Percentiles rank a stretch among this genome's conserved stretches.
phyloP scores from a whole-genome alignment of 2,888 invertebrate genomes.

The Monochamus alternatus region DNA sequence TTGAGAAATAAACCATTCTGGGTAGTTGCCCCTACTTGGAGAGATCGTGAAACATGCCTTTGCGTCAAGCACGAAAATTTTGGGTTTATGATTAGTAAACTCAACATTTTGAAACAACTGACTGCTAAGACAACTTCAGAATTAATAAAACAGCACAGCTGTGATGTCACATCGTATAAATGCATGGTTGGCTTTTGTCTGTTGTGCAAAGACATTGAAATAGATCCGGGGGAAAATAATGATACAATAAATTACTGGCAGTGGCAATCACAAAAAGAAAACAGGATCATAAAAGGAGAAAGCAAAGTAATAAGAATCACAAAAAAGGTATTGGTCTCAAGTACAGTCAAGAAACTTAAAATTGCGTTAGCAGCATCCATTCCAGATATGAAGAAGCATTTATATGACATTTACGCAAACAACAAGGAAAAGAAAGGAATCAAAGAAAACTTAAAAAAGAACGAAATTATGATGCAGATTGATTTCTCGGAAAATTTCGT shows the following conservation, averaged over 20 bases:
- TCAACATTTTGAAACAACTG: background rate
- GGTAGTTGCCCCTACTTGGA: conserved; percentile 50
- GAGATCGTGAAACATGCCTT: conserved; percentile 52
- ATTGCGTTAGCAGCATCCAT: conserved; percentile 10
- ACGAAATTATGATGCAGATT: no score
- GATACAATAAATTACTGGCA: no score
- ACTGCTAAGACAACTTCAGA: background rate
- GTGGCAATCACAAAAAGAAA: no score
- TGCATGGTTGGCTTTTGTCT: conserved; percentile 20
- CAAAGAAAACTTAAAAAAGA: conserved; percentile 24
- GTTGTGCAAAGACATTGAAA: no score
- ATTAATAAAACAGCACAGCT: conserved; percentile 9
- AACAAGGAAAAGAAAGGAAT: conserved; percentile 23
- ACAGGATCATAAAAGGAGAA: no score
- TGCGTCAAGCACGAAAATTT: conserved; percentile 47
- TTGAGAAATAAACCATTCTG: conserved; percentile 53
- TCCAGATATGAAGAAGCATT: conserved; percentile 32
- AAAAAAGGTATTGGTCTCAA: no score
- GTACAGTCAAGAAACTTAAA: no score
- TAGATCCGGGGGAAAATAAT: no score
- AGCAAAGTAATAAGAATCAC: no score
- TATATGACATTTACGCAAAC: conserved; percentile 29
- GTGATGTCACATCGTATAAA: conserved; percentile 21
- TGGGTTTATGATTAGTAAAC: conserved; percentile 21
- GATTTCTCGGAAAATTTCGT: no score